Evolutionary conservation across 2,797 vertebrate species (phyloP), one percentile per base, ranked within the genome.

Genomic region (Sebastes vulpes): DNA sequence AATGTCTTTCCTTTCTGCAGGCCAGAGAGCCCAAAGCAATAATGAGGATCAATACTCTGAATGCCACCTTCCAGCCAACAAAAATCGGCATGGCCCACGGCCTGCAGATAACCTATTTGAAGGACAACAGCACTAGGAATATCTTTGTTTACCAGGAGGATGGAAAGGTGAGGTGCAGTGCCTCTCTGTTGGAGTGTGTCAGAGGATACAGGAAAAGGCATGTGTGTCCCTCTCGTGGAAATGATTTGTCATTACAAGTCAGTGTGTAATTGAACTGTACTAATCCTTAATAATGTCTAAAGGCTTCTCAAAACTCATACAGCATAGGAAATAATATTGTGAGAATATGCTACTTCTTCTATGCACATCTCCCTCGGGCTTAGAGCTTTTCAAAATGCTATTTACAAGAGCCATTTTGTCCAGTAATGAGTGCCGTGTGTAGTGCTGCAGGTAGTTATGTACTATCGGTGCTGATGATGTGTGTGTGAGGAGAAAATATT

Each of bases 111-210:
- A 99, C 98, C 9, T 98, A 98, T 92, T 75, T 99, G 90, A 98
- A 97, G 90, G 98, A 99, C 94, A 99, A 99, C 82, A 99, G 98
- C 94, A 99, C 98, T 4, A 96, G 98, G 68, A 99, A 99, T 80
- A 97, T 99, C 89, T 99, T 99, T 70, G 94, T 99, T 29, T 99
- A 99, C 91, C 98, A 99, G 0, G 97, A 99, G 78, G 98, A 99
- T 21, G 98, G 98, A 75, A 99, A 99, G 98, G 98, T 99, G 91
- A 82, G 82, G n/a, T 4, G 21, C 2, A 1, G 9, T 9, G 9
- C 3, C 29, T 56, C 11, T 70, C 11, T 70, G 14, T 56, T 12
- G 23, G 12, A 3, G 20, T 31, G 9, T 54, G 26, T 79, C 35
- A 29, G n/a, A 42, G 25, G 21, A 50, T 26, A 11, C 10, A 69